Conservation (phyloP, 1,140 invertebrate species). For the Dolichoris vasculosae region DNA sequence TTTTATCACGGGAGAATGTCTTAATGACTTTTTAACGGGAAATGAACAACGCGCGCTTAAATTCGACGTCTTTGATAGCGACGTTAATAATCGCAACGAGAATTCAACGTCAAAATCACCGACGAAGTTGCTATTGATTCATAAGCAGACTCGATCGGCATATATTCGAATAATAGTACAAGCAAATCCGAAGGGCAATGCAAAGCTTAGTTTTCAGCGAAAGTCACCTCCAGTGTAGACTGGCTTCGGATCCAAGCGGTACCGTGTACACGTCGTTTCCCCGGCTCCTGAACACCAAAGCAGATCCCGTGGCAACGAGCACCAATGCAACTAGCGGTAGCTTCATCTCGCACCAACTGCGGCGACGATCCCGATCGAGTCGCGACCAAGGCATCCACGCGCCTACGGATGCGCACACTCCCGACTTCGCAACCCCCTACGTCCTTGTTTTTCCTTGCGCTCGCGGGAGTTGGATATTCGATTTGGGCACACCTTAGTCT, state of each 20-base stretch:
- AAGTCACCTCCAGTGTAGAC: constrained; percentile 69
- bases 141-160: not conserved
- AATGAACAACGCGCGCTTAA: not conserved
- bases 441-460: not conserved
- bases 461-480: no score
- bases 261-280: constrained; percentile 60
- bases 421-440: not conserved
- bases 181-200: not conserved
- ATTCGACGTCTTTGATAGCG: not conserved
- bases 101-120: no score
- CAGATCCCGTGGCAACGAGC: not conserved
- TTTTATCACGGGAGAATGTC: not conserved
- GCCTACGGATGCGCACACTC: not conserved
- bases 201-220: not conserved
- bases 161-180: no score
- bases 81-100: no score
- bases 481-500: no score
- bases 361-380: no score
- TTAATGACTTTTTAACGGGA: no score
- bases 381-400: not conserved
- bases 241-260: constrained; percentile 68
- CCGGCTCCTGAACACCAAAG: not conserved
- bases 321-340: not conserved
- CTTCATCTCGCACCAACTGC: constrained; percentile 34
- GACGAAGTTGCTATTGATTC: not conserved